These are phyloP conservation scores for Ceratosolen fusciceps DNA, from an alignment of 1,140 invertebrate species.

Conservation along the genomic window DNA sequence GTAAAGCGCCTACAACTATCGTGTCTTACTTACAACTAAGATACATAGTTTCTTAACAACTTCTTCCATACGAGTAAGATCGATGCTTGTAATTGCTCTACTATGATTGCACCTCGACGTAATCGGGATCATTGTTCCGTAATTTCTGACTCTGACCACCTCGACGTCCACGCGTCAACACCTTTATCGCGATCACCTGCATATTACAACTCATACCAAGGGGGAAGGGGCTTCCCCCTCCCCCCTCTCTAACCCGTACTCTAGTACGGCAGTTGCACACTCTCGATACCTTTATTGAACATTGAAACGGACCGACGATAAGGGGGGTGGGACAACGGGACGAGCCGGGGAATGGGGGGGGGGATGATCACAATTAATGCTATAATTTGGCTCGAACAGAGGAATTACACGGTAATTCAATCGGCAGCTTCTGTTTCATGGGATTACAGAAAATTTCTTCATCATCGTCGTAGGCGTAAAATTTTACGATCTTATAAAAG, in stretches of 20 bases:
- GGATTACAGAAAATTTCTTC: not conserved
- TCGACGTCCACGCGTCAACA: not conserved
- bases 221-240: no score
- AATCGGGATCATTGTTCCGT: slow-evolving; percentile 27
- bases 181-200: slow-evolving; percentile 26
- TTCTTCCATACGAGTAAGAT: slow-evolving; percentile 20
- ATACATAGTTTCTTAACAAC: slow-evolving; percentile 23
- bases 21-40: not conserved
- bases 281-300: no score
- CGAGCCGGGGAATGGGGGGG: no score
- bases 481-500: no score
- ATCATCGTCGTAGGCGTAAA: no score
- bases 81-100: slow-evolving; percentile 41
- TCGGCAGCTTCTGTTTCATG: not conserved
- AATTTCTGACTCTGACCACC: slow-evolving; percentile 5
- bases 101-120: slow-evolving; percentile 39
- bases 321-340: no score
- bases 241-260: no score
- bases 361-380: no score
- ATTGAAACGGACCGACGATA: no score
- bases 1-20: not conserved
- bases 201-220: slow-evolving; percentile 37
- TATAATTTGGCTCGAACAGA: no score
- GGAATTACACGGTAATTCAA: no score
- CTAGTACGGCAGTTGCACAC: no score